phyloP scores from a whole-genome alignment of 37 sponge, comb jelly and placozoan species.

The Petrosia ficiformis region DNA sequence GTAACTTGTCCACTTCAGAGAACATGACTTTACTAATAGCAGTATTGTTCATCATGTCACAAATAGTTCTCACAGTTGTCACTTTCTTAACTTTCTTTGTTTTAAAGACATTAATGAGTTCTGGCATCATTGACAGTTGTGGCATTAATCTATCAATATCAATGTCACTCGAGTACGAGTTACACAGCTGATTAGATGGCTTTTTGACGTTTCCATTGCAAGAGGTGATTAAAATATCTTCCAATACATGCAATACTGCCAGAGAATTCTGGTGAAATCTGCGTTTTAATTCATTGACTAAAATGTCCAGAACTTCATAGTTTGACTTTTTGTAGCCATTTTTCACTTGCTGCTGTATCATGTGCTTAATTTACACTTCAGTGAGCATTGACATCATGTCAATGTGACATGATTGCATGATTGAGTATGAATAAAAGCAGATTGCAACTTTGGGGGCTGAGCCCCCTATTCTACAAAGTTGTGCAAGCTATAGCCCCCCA shows the following conservation, averaged over 20 bases:
- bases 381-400: too few species aligned
- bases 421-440: too few species aligned
- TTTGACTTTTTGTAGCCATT: too few species aligned
- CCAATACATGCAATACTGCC: background rate
- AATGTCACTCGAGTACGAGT: background rate
- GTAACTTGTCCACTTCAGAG: background rate
- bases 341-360: too few species aligned
- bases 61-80: background rate
- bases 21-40: background rate
- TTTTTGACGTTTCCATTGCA: constrained; percentile 1
- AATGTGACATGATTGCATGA: too few species aligned
- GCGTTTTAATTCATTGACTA: too few species aligned
- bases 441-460: too few species aligned
- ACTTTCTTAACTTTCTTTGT: background rate
- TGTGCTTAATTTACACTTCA: too few species aligned
- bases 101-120: background rate
- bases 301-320: too few species aligned
- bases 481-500: too few species aligned
- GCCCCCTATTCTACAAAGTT: too few species aligned
- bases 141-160: background rate
- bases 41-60: constrained; percentile 1
- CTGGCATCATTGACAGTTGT: background rate
- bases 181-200: background rate
- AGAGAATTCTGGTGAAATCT: too few species aligned
- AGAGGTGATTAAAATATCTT: background rate